Evolutionary conservation across 2,797 vertebrate genomes (phyloP).

Genomic region (Enteromius argenteus): DNA sequence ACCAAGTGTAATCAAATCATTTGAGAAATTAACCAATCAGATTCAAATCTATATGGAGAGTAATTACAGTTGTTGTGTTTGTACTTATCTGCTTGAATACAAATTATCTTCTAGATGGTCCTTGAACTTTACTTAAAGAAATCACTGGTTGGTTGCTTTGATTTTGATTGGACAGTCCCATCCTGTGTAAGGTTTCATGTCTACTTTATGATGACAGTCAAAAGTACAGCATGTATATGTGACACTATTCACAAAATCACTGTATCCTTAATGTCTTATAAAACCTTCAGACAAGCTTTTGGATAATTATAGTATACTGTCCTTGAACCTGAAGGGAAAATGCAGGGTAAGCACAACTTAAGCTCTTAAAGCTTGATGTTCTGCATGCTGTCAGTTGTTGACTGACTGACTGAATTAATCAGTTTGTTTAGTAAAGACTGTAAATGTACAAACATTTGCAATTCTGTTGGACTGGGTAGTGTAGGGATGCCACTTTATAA

Average conservation of each 20-base stretch:
- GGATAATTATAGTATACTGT: neutral
- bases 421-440: neutral
- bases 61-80: neutral
- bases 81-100: neutral
- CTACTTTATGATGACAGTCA: neutral
- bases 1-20: neutral
- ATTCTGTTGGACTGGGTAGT: neutral
- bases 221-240: neutral
- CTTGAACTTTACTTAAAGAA: neutral
- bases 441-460: neutral
- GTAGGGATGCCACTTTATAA: neutral
- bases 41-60: neutral
- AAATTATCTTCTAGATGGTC: neutral
- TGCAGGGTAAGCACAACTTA: neutral
- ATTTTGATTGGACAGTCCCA: neutral
- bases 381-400: neutral
- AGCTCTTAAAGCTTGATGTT: neutral
- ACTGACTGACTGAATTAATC: neutral
- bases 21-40: neutral
- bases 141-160: neutral
- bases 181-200: neutral
- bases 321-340: neutral
- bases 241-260: neutral
- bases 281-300: neutral
- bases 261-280: neutral